phyloP scores from a whole-genome alignment of 1,140 invertebrate genomes.

The Drosophila busckii region DNA sequence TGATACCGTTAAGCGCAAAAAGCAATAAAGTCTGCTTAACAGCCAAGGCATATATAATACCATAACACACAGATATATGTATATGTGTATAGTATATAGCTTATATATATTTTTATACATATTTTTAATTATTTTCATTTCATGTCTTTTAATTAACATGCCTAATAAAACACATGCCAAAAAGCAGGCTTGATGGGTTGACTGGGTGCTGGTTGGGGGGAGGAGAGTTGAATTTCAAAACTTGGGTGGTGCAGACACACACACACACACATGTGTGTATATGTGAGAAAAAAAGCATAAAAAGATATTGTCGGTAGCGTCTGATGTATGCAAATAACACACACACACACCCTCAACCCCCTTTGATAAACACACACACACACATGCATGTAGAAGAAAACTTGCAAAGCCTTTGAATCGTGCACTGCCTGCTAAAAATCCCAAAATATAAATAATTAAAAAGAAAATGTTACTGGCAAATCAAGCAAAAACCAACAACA shows the following conservation, averaged over 20 bases:
- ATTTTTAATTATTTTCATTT: slow-evolving; percentile 78
- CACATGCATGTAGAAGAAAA: slow-evolving; percentile 20
- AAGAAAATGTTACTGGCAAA: slow-evolving; percentile 74
- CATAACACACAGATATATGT: slow-evolving; percentile 1
- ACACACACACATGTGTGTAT: slow-evolving; percentile 7
- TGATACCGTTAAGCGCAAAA: slow-evolving; percentile 14
- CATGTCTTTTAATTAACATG: slow-evolving; percentile 78
- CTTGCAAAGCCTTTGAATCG: slow-evolving; percentile 59
- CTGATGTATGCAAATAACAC: slow-evolving; percentile 73
- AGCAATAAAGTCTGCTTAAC: slow-evolving; percentile 32
- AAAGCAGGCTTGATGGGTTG: slow-evolving; percentile 5
- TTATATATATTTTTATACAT: slow-evolving; percentile 52
- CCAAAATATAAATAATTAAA: slow-evolving; percentile 77
- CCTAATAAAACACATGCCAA: slow-evolving; percentile 76
- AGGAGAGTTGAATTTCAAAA: too few species aligned
- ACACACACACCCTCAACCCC: slow-evolving; percentile 8
- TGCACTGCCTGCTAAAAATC: slow-evolving; percentile 67
- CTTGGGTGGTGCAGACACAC: slow-evolving; percentile 13
- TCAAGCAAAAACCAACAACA: slow-evolving; percentile 54
- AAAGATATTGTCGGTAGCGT: slow-evolving; percentile 63
- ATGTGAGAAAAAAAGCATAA: slow-evolving; percentile 44
- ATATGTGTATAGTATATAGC: too few species aligned
- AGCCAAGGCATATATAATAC: background rate
- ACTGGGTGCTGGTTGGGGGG: background rate
- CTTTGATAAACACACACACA: slow-evolving; percentile 22